A percentile compares a stretch with the other conserved stretches of the same genome.
Conservation (phyloP, 2,888 invertebrate genomes). For the Himalopsyche japonica region DNA sequence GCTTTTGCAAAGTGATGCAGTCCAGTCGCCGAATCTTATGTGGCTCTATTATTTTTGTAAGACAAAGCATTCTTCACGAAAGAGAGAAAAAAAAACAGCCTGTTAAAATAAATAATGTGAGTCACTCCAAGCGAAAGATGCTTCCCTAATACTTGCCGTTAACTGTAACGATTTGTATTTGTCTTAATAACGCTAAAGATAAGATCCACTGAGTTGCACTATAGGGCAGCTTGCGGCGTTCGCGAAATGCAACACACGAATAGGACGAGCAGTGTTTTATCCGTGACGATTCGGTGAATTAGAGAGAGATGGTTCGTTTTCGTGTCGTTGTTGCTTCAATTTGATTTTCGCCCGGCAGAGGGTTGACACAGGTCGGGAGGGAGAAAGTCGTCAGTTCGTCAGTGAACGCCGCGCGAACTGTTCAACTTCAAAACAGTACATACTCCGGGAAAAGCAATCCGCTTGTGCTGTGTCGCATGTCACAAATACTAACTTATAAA, state of each 20-base stretch:
- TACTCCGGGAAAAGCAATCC: not conserved
- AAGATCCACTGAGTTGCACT: constrained; percentile 18
- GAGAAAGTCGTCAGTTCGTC: constrained; percentile 36
- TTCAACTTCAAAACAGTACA: not conserved
- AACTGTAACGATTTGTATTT: constrained; percentile 27
- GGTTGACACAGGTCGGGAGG: constrained; percentile 23
- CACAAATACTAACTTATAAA: not conserved
- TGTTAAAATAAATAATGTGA: constrained; percentile 3
- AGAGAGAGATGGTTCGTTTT: constrained; percentile 24
- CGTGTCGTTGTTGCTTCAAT: constrained; percentile 17
- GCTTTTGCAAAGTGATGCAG: not conserved
- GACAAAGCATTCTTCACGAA: not conserved
- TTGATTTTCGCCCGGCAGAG: constrained; percentile 19
- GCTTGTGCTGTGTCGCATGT: not conserved
- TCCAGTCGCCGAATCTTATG: not conserved
- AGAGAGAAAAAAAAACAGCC: not conserved
- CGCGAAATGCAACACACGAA: constrained; percentile 20
- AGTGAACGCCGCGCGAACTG: constrained; percentile 33
- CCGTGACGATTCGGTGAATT: not conserved
- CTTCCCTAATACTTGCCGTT: constrained; percentile 4
- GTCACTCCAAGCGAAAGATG: not conserved
- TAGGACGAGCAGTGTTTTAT: not conserved
- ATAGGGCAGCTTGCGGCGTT: not conserved
- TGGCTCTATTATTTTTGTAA: not conserved
- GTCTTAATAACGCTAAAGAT: constrained; percentile 24